Base-by-base conservation (phyloP, 1,140 invertebrate species). In the Lethrus apterus region DNA sequence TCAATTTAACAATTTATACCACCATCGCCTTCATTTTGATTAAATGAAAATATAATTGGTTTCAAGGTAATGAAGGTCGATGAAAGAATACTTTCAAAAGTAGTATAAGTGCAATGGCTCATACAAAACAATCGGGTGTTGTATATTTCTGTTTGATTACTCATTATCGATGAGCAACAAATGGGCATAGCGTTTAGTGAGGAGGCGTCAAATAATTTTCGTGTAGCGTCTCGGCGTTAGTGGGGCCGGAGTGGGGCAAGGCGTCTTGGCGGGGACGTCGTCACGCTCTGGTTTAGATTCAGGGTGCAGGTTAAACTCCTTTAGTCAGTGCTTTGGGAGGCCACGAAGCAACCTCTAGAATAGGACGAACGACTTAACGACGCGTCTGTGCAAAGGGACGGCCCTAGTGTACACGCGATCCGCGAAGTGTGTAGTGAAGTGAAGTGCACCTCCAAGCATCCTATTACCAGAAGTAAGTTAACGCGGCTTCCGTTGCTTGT, bases 271-370 rank as follows among this genome's bases (percentile, higher is more conserved):
- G 41, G 52, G 41, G 48, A 34, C 42, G 14, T 36, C 36, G 43
- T 50, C 48, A 54, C 51, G 59, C 45, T 54, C 51, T 56, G 52
- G 53, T 61, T 65, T 64, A 64, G 60, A 63, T 55, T 58, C 46
- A 46, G 54, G 57, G 54, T 58, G 47, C 50, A 55, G 48, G 34
- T 57, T 54, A 52, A 44, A 48, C 44, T 55, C 50, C 55, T 64
- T 58, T 63, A 66, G 64, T 66, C 58, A 65, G 59, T 63, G 63
- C 63, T 64, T 65, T 62, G 61, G 60, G 47, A 64, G 60, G 62
- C 63, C 52, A 63, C 62, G 46, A 60, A 62, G 62, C 55, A 59
- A 66, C 54, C 56, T 58, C 59, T 62, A 59, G 57, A 53, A 60
- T 56, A 61, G 48, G 54, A 64, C 64, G 64, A 66, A 64, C 63